These are phyloP conservation scores for Passer domesticus DNA, from an alignment of 2,113 vertebrate genomes.

Conservation along the genomic window DNA sequence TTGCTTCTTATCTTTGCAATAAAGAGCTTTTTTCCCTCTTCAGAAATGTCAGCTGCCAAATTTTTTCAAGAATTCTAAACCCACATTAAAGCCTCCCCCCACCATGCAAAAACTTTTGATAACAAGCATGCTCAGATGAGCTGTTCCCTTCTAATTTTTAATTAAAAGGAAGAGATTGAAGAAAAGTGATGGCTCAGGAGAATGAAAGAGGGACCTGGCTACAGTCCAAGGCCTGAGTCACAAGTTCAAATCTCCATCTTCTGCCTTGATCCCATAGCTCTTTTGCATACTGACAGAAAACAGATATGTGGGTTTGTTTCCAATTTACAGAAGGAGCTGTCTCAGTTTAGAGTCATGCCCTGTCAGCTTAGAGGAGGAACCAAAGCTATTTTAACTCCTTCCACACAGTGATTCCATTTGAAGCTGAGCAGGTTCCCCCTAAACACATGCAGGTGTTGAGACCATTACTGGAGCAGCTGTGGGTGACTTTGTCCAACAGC, in stretches of 20 bases:
- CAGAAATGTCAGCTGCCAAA: conserved; percentile 19
- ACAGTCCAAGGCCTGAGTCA: conserved; percentile 48
- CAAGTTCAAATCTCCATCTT: conserved; percentile 45
- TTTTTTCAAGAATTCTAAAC: conserved; percentile 54
- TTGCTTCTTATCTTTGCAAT: conserved; percentile 19
- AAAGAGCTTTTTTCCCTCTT: conserved; percentile 1
- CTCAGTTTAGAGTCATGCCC: conserved; percentile 18
- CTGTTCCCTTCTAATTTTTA: neutral
- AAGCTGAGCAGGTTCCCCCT: neutral
- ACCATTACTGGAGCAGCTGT: neutral
- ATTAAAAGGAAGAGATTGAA: conserved; percentile 44
- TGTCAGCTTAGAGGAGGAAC: neutral
- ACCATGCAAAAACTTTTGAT: conserved; percentile 16
- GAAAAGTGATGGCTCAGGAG: conserved; percentile 44
- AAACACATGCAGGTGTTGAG: neutral
- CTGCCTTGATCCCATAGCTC: neutral
- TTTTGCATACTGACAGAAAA: conserved; percentile 36
- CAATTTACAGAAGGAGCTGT: conserved; percentile 8
- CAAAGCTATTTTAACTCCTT: conserved; percentile 35
- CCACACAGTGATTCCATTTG: neutral
- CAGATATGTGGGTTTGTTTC: conserved; percentile 8
- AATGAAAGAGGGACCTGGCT: conserved; percentile 38
- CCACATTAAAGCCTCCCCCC: conserved; percentile 36
- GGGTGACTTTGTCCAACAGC: neutral
- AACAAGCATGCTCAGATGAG: neutral